phyloP scores from a whole-genome alignment of 2,888 invertebrate species.

The Rotaria socialis region DNA sequence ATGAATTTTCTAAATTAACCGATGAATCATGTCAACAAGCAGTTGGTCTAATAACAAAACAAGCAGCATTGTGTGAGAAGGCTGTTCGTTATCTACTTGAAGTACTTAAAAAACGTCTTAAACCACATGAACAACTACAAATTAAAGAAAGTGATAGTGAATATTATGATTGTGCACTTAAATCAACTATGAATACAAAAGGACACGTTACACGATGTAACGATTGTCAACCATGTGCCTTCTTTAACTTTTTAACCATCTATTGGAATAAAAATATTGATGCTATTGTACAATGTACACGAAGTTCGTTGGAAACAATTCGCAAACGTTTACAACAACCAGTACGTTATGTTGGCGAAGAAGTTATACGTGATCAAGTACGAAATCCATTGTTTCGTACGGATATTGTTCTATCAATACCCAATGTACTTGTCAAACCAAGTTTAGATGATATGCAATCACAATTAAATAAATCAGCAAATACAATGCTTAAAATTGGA shows the following conservation, averaged over 20 bases:
- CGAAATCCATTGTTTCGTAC: constrained; percentile 68
- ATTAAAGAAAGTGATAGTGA: constrained; percentile 50
- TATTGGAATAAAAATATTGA: constrained; percentile 87
- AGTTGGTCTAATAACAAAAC: constrained; percentile 60
- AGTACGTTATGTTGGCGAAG: constrained; percentile 53
- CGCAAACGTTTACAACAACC: constrained; percentile 57
- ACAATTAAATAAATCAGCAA: constrained; percentile 73
- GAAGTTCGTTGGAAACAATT: constrained; percentile 58
- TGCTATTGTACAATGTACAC: constrained; percentile 69
- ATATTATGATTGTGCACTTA: constrained; percentile 52
- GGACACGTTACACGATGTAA: constrained; percentile 52
- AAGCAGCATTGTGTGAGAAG: constrained; percentile 57
- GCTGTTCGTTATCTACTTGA: constrained; percentile 59
- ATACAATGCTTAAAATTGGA: constrained; percentile 77
- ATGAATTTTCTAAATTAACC: constrained; percentile 76
- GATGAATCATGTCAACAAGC: constrained; percentile 65
- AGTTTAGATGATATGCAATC: constrained; percentile 86
- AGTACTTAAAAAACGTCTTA: constrained; percentile 54
- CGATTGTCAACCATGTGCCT: constrained; percentile 57
- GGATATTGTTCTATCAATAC: constrained; percentile 77
- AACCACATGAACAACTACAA: constrained; percentile 63
- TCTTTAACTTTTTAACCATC: constrained; percentile 56
- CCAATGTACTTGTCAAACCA: constrained; percentile 79
- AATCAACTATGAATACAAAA: constrained; percentile 55
- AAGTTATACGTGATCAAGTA: constrained; percentile 51